Percentiles rank a stretch among this genome's conserved stretches.
Conservation (phyloP, 2,113 vertebrate genomes). For the Mandrillus leucophaeus region DNA sequence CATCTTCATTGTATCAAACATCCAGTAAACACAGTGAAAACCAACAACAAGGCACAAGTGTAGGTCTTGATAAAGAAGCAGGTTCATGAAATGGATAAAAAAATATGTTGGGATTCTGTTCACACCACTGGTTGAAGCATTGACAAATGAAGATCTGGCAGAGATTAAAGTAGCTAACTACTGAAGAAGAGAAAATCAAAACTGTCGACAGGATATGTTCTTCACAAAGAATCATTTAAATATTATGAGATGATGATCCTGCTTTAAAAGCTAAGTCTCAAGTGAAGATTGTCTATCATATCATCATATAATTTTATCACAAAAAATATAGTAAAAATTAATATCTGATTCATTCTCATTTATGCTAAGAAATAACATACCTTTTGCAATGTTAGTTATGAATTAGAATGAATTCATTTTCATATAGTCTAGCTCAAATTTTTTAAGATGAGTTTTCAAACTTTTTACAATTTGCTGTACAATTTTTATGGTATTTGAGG, state of each 20-base stretch:
- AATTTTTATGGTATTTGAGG: not conserved
- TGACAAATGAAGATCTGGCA: not conserved
- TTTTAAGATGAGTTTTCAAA: not conserved
- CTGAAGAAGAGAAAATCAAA: not conserved
- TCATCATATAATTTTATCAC: not conserved
- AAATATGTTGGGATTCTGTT: not conserved
- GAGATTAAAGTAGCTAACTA: not conserved
- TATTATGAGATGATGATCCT: not conserved
- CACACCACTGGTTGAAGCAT: not conserved
- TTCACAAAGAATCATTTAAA: not conserved
- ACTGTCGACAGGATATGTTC: not conserved
- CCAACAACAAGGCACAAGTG: accelerated
- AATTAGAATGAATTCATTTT: conserved; percentile 4
- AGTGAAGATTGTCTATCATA: not conserved
- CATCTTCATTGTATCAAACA: not conserved
- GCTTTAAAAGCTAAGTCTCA: not conserved
- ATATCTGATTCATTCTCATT: not conserved
- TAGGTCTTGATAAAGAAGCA: not conserved
- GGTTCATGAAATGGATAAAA: not conserved
- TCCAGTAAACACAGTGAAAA: not conserved
- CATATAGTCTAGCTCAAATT: not conserved
- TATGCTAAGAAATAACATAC: not conserved
- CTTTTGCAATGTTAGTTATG: not conserved
- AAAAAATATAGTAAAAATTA: not conserved
- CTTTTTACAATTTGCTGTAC: not conserved